Evolutionary conservation across 2,797 vertebrate genomes (phyloP).

Genomic region (Enteromius afrohamiltoni): DNA sequence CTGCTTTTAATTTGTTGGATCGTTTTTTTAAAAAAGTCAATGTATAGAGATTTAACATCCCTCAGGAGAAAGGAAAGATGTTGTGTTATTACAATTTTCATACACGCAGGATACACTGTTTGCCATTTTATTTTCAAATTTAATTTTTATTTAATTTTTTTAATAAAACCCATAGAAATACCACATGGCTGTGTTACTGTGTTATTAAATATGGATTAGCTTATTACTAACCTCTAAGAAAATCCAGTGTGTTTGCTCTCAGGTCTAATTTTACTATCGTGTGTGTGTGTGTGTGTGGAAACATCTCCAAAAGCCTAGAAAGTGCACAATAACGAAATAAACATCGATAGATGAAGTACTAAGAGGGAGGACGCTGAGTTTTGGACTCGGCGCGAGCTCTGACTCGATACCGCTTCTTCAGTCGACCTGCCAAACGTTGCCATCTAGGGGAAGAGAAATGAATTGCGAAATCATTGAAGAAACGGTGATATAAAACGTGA

Average conservation of each 20-base stretch:
- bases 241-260: not conserved
- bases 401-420: constrained; percentile 66
- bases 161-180: constrained; percentile 75
- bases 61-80: constrained; percentile 36
- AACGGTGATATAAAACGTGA: too few relatives aligned
- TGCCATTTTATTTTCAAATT: constrained; percentile 78
- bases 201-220: not conserved
- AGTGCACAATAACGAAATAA: not conserved
- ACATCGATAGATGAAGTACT: not conserved
- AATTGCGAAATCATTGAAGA: not conserved
- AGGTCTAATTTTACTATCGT: not conserved
- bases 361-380: not conserved
- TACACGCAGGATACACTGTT: constrained; percentile 76
- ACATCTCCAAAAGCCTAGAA: not conserved
- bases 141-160: constrained; percentile 80
- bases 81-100: constrained; percentile 71
- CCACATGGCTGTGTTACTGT: not conserved
- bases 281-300: too few relatives aligned
- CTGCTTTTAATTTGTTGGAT: constrained; percentile 72
- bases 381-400: constrained; percentile 38
- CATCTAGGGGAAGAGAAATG: constrained; percentile 66
- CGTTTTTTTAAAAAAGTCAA: constrained; percentile 40
- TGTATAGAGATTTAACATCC: constrained; percentile 34
- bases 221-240: not conserved
- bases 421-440: constrained; percentile 69